Base-by-base conservation (phyloP, 2,888 invertebrate genomes). In the Nymphalis c-album region DNA sequence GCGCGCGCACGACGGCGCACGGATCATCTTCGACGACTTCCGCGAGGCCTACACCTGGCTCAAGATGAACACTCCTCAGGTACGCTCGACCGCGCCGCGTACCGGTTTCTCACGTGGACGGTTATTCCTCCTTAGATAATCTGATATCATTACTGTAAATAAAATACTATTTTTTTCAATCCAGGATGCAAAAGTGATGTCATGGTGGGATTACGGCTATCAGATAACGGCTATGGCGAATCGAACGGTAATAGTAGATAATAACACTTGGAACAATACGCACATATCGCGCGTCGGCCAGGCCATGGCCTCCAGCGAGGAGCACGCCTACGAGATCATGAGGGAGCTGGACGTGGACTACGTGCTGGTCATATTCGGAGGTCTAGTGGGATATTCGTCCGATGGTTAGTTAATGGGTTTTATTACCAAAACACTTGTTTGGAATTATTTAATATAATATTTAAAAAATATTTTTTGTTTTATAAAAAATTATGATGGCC, bases 201-300 rank as follows among this genome's bases (percentile, higher is more conserved):
- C 98, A 0, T 99, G 99, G 99, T 99, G 99, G 98, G 98, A 99
- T 94, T 99, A 99, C 90, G 99, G 99, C 0, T 99, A 99, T 90
- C 98, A 98, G 91, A 99, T 99, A 92, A 99, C 99, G 1, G 98
- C 99, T 1, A 99, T 99, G 99, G 99, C 99, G 18, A 99, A 99
- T 92, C 94, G 98, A 55, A 99, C 99, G 0, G 98, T 99, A 77
- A 94, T 99, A 76, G 99, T 99, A 64, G 99, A 99, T 86, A 99
- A 99, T 87, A 99, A 99, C 83, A 99, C 99, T 0, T 99, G 99
- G 99, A 99, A 99, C 89, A 99, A 99, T 87, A 99, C 99, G 17
- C 99, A 99, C 88, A 99, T 99, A 80, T 99, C 98, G 10, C 94
- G 98, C 72, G 99, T 99, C 0, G 99, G 99, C 0, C 98, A 99